phyloP scores from a whole-genome alignment of 2,113 vertebrate genomes.

The Bos javanicus region DNA sequence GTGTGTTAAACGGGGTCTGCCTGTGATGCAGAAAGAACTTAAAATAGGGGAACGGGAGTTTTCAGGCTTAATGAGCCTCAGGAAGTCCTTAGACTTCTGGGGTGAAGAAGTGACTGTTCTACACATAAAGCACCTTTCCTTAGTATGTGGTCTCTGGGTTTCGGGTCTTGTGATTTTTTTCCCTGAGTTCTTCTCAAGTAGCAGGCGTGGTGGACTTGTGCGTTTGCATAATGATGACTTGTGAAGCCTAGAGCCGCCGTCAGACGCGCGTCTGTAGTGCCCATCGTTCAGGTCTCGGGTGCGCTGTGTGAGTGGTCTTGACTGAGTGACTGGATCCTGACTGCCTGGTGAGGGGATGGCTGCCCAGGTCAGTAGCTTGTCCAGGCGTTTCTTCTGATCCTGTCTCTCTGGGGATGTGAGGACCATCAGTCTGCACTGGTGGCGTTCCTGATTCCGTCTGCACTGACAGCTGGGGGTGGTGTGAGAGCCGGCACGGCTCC shows the following conservation, averaged over 20 bases:
- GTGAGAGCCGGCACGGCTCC: neutral
- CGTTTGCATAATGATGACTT: neutral
- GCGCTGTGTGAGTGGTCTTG: neutral
- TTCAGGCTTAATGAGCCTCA: neutral
- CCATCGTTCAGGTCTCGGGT: neutral
- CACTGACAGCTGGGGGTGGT: neutral
- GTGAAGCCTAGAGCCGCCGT: accelerated
- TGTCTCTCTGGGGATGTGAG: neutral
- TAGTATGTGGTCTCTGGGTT: neutral
- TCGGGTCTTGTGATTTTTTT: no score
- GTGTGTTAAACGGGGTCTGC: neutral
- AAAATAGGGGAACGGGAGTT: neutral
- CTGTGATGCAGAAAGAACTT: neutral
- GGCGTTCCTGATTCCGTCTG: neutral
- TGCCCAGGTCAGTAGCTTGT: no score
- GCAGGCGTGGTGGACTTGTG: neutral
- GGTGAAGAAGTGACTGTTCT: neutral
- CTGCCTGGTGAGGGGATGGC: neutral
- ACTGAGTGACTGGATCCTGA: neutral
- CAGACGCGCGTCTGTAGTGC: accelerated
- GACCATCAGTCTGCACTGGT: neutral
- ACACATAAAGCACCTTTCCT: accelerated
- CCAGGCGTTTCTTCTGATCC: neutral
- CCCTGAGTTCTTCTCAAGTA: neutral
- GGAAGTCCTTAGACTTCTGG: neutral